A percentile compares a stretch with the other conserved stretches of the same genome.
Evolutionary conservation across 2,797 vertebrate species (phyloP).

Genomic region (Muraenolepis orangiensis): DNA sequence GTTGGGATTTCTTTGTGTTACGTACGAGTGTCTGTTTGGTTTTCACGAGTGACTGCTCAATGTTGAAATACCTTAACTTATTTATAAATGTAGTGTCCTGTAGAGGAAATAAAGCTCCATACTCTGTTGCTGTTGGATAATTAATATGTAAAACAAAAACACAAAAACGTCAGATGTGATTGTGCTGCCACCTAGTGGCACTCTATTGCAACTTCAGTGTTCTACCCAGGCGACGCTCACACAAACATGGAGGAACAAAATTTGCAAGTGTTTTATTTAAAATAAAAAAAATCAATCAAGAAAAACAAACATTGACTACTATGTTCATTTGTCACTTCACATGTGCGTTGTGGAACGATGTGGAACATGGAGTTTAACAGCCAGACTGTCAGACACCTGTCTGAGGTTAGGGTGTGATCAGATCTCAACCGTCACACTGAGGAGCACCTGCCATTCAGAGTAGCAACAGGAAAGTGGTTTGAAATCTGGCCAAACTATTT

Average conservation of each 20-base stretch:
- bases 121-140: conserved; percentile 78
- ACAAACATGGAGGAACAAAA: conserved; percentile 56
- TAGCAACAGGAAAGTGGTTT: conserved; percentile 15
- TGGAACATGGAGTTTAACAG: background rate
- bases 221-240: conserved; percentile 69
- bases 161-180: conserved; percentile 78
- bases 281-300: conserved; percentile 68
- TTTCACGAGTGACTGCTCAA: conserved; percentile 80
- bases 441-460: too few species aligned
- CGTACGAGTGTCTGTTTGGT: conserved; percentile 81
- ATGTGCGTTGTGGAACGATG: background rate
- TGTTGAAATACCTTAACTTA: conserved; percentile 93
- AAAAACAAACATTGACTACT: conserved; percentile 39
- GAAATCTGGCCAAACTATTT: background rate
- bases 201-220: conserved; percentile 79
- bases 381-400: conserved; percentile 45
- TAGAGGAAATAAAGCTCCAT: conserved; percentile 86
- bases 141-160: conserved; percentile 47
- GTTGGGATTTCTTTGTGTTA: conserved; percentile 67
- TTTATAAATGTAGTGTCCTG: conserved; percentile 82
- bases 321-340: conserved; percentile 18
- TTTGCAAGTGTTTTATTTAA: conserved; percentile 78
- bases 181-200: conserved; percentile 82
- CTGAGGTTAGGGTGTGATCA: conserved; percentile 65
- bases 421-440: conserved; percentile 62